Evolutionary conservation across 2,888 invertebrate genomes (phyloP), one percentile per base, ranked within the genome.

Genomic region (Drosophila prolongata): DNA sequence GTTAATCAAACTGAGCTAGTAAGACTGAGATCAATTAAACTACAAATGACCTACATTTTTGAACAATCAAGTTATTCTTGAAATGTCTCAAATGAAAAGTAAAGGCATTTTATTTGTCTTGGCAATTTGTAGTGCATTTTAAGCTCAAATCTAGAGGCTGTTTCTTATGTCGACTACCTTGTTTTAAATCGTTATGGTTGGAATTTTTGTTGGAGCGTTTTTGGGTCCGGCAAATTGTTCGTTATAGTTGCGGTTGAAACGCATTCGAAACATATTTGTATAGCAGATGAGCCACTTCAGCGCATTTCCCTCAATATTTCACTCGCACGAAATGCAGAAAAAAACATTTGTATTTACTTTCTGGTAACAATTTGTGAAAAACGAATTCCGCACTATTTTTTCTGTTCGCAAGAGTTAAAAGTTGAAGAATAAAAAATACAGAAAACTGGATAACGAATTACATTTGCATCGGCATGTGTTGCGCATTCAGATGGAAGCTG

Each of bases 281-380:
- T 24, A 35, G 6, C 30, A 19, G 37, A 50, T 38, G 50, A 37
- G n/a, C 14, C 16, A 49, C 27, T 34, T 16, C 35, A 34, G 16
- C 49, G 49, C 3, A 35, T 8, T 49, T 49, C 6, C 47, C 40
- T 30, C 58, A 16, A 11, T 9, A 10, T 24, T 34, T 46, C 19
- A n/a, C 37, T 24, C 10, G 11, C 16, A 54, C 16, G 55, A 44
- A 53, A 24, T n/a, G 54, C 37, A 9, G 14, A 47, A 47, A 34
- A 34, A 59, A 61, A 47, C 8, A 40, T 35, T 65, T 46, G 16
- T 47, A 40, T 54, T 47, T 54, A 35, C 66, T 34, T 53, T 40
- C 44, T 66, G 46, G 16, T 65, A 38, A 27, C 53, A 64, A 64
- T 52, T 62, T 65, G 43, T 37, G 30, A 30, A 43, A 37, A 50